phyloP scores from a whole-genome alignment of 2,888 invertebrate genomes.

The Xestoiulus laeticollis region DNA sequence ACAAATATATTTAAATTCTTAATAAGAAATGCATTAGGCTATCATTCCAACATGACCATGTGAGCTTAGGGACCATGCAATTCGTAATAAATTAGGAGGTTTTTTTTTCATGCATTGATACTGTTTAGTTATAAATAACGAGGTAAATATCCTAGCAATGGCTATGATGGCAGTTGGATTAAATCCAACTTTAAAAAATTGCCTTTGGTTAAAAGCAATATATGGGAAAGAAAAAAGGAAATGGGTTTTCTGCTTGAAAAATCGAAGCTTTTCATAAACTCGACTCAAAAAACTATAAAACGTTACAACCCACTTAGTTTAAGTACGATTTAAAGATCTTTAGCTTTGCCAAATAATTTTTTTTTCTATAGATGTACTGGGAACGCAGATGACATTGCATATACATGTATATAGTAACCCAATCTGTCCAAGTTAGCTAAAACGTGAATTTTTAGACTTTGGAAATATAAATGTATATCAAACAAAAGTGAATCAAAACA shows the following conservation, averaged over 20 bases:
- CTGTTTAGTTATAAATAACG: background rate
- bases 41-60: background rate
- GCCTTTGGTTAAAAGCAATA: slow-evolving; percentile 5
- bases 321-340: slow-evolving; percentile 29
- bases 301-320: slow-evolving; percentile 29
- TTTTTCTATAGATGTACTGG: background rate
- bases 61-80: background rate
- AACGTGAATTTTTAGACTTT: background rate
- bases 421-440: background rate
- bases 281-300: slow-evolving; percentile 28
- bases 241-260: slow-evolving; percentile 16
- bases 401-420: background rate
- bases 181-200: slow-evolving; percentile 5
- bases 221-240: background rate
- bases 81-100: background rate
- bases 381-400: background rate
- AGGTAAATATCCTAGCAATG: background rate
- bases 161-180: background rate
- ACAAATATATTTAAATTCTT: too few species aligned
- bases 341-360: slow-evolving; percentile 3
- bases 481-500: too few species aligned
- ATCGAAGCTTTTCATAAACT: background rate
- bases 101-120: background rate
- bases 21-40: background rate
- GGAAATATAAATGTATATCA: too few species aligned